These are phyloP conservation scores for Acrobasis repandana DNA, from an alignment of 2,888 invertebrate species.

Conservation along the genomic window DNA sequence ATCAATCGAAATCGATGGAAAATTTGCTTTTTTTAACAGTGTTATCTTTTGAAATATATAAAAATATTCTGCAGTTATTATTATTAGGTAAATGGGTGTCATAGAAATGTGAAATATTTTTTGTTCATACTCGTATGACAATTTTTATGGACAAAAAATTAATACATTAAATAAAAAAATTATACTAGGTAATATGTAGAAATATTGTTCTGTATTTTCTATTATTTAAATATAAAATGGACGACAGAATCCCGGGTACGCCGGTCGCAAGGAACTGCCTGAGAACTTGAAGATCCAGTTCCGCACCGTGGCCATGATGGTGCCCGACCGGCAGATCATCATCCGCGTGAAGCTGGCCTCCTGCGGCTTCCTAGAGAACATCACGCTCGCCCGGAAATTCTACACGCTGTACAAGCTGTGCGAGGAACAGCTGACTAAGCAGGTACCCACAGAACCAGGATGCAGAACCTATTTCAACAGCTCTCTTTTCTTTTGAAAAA, in stretches of 20 bases:
- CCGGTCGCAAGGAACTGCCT: slow-evolving; percentile 97
- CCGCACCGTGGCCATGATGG: slow-evolving; percentile 99
- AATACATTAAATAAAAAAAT: too few relatives aligned
- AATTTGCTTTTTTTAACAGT: too few relatives aligned
- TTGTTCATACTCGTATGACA: too few relatives aligned
- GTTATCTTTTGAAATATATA: too few relatives aligned
- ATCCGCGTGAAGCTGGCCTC: slow-evolving; percentile 97
- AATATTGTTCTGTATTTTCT: too few relatives aligned
- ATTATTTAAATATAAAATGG: background rate
- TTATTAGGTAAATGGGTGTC: too few relatives aligned
- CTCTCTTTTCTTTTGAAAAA: background rate
- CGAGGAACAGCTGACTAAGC: slow-evolving; percentile 98
- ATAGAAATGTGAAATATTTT: too few relatives aligned
- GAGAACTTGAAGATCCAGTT: slow-evolving; percentile 99
- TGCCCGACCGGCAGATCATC: slow-evolving; percentile 98
- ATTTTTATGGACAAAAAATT: too few relatives aligned
- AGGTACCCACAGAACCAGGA: slow-evolving; percentile 78
- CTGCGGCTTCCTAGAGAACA: slow-evolving; percentile 97
- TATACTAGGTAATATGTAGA: too few relatives aligned
- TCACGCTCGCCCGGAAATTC: slow-evolving; percentile 96
- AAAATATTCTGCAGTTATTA: too few relatives aligned
- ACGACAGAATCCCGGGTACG: slow-evolving; percentile 96
- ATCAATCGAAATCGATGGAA: too few relatives aligned
- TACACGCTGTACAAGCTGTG: slow-evolving; percentile 98
- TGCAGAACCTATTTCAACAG: too few relatives aligned